Evolutionary conservation across 2,113 vertebrate genomes (phyloP).

Genomic region (Eira barbara): DNA sequence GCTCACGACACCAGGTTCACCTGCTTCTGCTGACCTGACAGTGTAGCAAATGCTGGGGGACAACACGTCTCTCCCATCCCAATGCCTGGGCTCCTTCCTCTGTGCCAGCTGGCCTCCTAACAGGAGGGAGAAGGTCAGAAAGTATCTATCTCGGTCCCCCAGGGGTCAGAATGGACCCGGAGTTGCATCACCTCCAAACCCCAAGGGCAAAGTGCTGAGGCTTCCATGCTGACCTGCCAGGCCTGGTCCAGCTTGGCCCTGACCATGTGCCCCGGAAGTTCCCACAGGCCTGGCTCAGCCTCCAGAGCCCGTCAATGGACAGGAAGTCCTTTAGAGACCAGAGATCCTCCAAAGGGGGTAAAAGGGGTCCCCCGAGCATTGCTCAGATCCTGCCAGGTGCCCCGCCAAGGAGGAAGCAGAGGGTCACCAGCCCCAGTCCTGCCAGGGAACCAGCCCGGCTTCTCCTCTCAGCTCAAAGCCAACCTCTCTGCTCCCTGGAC

Average conservation of each 20-base stretch:
- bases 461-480: background rate
- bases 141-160: background rate
- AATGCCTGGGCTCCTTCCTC: background rate
- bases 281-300: background rate
- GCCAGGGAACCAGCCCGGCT: background rate
- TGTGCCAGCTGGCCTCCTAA: background rate
- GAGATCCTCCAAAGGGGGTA: too few species aligned
- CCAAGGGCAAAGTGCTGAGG: background rate
- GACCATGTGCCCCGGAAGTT: background rate
- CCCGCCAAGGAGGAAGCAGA: background rate
- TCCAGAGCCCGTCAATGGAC: too few species aligned
- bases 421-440: background rate
- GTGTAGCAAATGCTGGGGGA: background rate
- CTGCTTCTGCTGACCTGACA: background rate
- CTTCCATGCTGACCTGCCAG: background rate
- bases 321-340: background rate
- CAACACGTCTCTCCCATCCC: background rate
- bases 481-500: background rate
- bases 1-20: accelerated
- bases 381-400: background rate
- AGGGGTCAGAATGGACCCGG: background rate
- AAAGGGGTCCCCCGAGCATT: background rate
- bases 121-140: background rate
- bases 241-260: background rate
- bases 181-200: background rate